Base-by-base conservation (phyloP, 2,113 vertebrate species). In the Platichthys stellatus region DNA sequence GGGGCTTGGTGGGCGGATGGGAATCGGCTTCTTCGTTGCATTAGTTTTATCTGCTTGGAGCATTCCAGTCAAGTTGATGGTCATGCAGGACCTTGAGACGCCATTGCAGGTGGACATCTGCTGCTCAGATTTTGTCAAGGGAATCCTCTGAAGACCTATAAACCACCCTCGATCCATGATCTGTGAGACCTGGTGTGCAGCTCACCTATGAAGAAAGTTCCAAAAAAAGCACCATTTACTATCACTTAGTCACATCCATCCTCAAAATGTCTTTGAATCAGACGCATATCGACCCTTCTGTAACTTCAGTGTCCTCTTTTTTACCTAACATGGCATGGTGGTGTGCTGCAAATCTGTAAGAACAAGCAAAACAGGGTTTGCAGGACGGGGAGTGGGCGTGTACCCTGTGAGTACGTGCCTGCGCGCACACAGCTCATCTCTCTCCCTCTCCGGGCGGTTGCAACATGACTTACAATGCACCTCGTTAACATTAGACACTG, bases 61-160 rank as follows among this genome's bases (percentile, higher is more conserved):
- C 78, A 87, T 92, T 63, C 91, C 81, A 60, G 84, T 93, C 74
- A 80, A 59, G 12, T 93, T 81, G 68, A 90, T 84, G 11, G 89
- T 92, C 65, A 94, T 20, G 28, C 92, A 92, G 54, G 96, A 89
- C 38, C 93, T 92, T 3, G 94, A 92, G 38, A 93, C 75, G 49
- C 91, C 90, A 76, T 91, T 94, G 61, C 58, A 66, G 43, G 69
- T 74, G 18, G 78, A 23, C 21, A 40, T 45, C 31, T 78, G 70
- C 28, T 63, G 78, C 7, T 88, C 70, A 38, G 68, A 63, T 60
- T 78, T 56, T 17, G 83, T 9, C 8, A 76, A 12, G 5, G 62
- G 56, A 63, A 92, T 90, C 73, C 82, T 86, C 43, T 90, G 72
- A 12, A 47, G 63, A 67, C 91, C 92, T 76, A 93, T 83, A 66